Percentiles rank a stretch among this genome's conserved stretches.
Evolutionary conservation across 2,888 invertebrate genomes (phyloP).

Genomic region (Pyrrhia umbra): DNA sequence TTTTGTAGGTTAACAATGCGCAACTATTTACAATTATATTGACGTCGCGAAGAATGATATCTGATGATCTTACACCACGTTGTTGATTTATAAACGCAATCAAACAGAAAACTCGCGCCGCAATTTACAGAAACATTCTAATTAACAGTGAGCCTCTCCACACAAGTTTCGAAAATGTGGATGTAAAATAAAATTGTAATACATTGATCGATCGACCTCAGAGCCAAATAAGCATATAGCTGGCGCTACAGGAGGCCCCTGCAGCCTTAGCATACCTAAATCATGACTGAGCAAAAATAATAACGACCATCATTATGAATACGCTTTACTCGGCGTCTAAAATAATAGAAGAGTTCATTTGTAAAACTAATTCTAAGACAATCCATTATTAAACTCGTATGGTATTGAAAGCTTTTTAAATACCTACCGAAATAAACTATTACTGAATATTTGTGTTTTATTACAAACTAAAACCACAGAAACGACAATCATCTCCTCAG

Average conservation of each 20-base stretch:
- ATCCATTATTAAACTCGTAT: background rate
- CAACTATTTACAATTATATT: slow-evolving; percentile 45
- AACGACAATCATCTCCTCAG: slow-evolving; percentile 33
- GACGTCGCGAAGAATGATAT: slow-evolving; percentile 41
- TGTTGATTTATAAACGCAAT: slow-evolving; percentile 60
- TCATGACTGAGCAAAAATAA: slow-evolving; percentile 69
- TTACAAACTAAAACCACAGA: slow-evolving; percentile 25
- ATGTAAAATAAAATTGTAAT: slow-evolving; percentile 54
- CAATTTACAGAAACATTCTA: slow-evolving; percentile 64
- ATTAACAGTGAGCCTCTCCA: slow-evolving; percentile 51
- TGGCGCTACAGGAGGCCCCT: slow-evolving; percentile 66
- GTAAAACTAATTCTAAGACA: slow-evolving; percentile 37
- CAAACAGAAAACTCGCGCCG: slow-evolving; percentile 52
- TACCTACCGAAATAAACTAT: slow-evolving; percentile 4
- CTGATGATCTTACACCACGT: slow-evolving; percentile 44
- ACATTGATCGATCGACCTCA: slow-evolving; percentile 64
- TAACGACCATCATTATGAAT: slow-evolving; percentile 55
- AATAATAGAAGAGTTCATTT: slow-evolving; percentile 59
- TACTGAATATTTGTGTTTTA: background rate
- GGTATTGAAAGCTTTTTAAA: background rate
- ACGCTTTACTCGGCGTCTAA: slow-evolving; percentile 42
- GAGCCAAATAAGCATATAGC: slow-evolving; percentile 60
- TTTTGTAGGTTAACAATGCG: slow-evolving; percentile 40
- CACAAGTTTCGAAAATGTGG: slow-evolving; percentile 44
- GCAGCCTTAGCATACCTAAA: slow-evolving; percentile 64